Base-by-base conservation (phyloP, 2,888 invertebrate species). In the Pristionchus maxplancki region DNA sequence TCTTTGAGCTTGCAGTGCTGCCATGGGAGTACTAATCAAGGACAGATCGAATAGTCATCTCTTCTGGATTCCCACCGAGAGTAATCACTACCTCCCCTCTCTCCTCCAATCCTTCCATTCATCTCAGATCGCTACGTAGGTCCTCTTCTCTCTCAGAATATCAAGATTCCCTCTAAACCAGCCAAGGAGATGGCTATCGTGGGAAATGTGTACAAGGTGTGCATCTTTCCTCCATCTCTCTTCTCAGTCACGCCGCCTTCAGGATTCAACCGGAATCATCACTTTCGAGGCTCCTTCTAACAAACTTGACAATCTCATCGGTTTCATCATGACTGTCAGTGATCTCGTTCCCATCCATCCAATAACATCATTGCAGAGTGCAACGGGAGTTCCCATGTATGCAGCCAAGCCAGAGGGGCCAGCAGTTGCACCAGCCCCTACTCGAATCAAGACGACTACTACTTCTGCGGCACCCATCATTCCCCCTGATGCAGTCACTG, bases 321-420 rank as follows among this genome's bases (percentile, higher is more conserved):
- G 74, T 40, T 74, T 74, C 74, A 74, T 74, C 40, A 74, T 74
- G 74, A 74, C 40, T 74, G 74, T 74, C 24, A 74, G 74, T 74
- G 9, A 24, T 3, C 31, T 2, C 1, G 6, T 67, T 67, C 8
- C 24, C 34, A 31, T 67, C 34, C 34, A 13, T 9, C 3, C 31
- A 11, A 11, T 74, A 24, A 24, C 74, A 24, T 74, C 24, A 2
- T 74, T 24, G 15, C 74, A 74, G 74, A 74, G 74, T 74, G 74
- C 74, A 37, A 74, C 74, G 24, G 74, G 74, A 74, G 74, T 74
- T 37, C 74, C 74, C 24, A 37, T 74, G 37, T 74, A 74, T 74
- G 74, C 74, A 74, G 17, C 40, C 24, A 74, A 74, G 40, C 74
- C 74, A 37, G 74, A 74, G 40, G 40, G 37, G 24, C 24, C 74